Conservation (phyloP, 2,888 invertebrate genomes). For the Rhaphigaster nebulosa region DNA sequence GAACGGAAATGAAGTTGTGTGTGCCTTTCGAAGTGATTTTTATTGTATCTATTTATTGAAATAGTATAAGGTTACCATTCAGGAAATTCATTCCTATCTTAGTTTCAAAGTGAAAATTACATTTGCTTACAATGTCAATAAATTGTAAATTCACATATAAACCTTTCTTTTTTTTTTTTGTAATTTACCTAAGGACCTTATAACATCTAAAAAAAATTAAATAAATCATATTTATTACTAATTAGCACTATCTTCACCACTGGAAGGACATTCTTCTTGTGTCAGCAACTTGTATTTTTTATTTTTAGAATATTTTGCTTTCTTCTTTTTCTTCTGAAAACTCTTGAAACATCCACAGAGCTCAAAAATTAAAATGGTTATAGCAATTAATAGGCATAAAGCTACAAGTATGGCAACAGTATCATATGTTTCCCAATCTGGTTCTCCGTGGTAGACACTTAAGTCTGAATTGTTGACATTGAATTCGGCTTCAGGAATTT, state of each 20-base stretch:
- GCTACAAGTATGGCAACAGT: conserved; percentile 37
- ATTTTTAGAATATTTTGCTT: neutral
- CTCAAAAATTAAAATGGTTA: conserved; percentile 19
- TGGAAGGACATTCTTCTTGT: neutral
- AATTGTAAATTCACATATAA: conserved; percentile 60
- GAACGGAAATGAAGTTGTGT: conserved; percentile 57
- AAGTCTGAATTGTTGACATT: conserved; percentile 45
- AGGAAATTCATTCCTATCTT: conserved; percentile 62
- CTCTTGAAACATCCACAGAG: neutral
- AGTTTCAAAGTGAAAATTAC: conserved; percentile 64
- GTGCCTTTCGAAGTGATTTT: conserved; percentile 59
- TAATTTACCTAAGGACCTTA: neutral
- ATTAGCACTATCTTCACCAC: neutral
- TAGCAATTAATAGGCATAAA: neutral
- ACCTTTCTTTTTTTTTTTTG: conserved; percentile 46
- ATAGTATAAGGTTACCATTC: conserved; percentile 47
- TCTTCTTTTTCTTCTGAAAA: conserved; percentile 21
- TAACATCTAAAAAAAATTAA: neutral
- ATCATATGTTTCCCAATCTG: conserved; percentile 53
- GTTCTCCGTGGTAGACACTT: conserved; percentile 42
- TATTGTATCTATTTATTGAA: conserved; percentile 48
- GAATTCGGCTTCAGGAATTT: neutral
- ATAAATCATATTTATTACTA: neutral
- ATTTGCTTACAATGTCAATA: conserved; percentile 64
- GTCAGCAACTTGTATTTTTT: conserved; percentile 29